Evolutionary conservation across 2,113 vertebrate species (phyloP), one percentile per base, ranked within the genome.

Genomic region (Coracopsis vasa): DNA sequence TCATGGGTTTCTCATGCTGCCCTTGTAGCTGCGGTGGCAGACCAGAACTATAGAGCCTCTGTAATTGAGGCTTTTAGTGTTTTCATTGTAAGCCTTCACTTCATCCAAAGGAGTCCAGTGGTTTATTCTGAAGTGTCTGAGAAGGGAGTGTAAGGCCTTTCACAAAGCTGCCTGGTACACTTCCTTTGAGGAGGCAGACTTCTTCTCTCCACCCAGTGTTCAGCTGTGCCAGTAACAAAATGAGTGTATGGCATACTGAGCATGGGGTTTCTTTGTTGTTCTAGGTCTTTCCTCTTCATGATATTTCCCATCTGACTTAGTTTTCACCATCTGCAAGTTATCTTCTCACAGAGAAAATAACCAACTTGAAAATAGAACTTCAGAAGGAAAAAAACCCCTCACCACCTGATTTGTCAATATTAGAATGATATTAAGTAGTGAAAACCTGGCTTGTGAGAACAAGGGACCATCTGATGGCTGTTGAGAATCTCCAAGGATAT

Each of bases 401-500:
- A 24, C 33, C 56, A 90, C 72, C 87, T 87, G 80, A 79, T 89
- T 87, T 96, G 61, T 92, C 88, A 92, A 72, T 94, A 92, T 91
- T 89, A 58, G 45, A 91, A 80, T 81, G 48, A 56, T 92, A 79
- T 33, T 87, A 61, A 94, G 44, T 71, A 77, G 84, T 66, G 80
- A 92, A 94, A 95, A 95, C 73, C 83, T 89, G 39, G 91, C 88
- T 94, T 84, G 77, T 88, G 91, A 88, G 86, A 95, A 72, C 92
- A 85, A 84, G 95, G 66, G 86, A 94, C 96, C 92, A 77, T 92
- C 95, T 96, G 96, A 96, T 96, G 20, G 44, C 96, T 85, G 91
- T 80, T 92, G 91, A 96, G 92, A 94, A 94, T 97, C 96, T 96
- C 96, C 96, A 97, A 96, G 95, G 96, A 95, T 96, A 94, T 96